Conservation (phyloP, 2,113 vertebrate genomes). For the Campylomormyrus tamandua region DNA sequence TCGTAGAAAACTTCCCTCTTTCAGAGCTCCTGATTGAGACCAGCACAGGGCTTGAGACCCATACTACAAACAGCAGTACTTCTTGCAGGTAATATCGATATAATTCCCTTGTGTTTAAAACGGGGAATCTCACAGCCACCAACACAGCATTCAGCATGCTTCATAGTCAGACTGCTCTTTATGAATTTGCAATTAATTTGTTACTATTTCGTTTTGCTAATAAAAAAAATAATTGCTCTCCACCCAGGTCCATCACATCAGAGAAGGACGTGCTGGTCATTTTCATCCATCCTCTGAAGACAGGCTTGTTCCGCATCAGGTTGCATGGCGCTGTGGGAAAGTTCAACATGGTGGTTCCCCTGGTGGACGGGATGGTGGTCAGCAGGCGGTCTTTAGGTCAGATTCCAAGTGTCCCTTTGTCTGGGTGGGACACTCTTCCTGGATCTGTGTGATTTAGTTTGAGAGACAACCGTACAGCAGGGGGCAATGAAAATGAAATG, state of each 20-base stretch:
- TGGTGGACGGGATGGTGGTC: constrained; percentile 83
- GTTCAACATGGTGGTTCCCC: constrained; percentile 81
- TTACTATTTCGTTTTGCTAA: neutral
- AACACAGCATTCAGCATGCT: neutral
- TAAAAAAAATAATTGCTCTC: neutral
- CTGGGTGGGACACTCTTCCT: neutral
- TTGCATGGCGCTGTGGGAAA: constrained; percentile 77
- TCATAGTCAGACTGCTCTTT: neutral
- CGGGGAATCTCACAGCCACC: neutral
- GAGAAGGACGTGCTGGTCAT: constrained; percentile 81
- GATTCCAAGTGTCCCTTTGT: neutral
- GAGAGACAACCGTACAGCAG: neutral
- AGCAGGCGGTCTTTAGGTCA: constrained; percentile 78
- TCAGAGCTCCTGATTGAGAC: constrained; percentile 74
- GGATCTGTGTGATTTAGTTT: neutral
- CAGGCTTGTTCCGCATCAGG: constrained; percentile 80
- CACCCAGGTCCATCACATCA: constrained; percentile 61
- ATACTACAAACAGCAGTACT: constrained; percentile 70
- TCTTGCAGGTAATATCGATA: constrained; percentile 63
- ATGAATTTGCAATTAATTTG: neutral
- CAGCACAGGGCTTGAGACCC: constrained; percentile 76
- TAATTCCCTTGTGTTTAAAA: neutral
- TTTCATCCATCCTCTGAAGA: constrained; percentile 81
- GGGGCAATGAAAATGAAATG: neutral
- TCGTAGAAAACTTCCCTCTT: constrained; percentile 76